Conservation (phyloP, 1,140 invertebrate species). For the Solenopsis fugax region DNA sequence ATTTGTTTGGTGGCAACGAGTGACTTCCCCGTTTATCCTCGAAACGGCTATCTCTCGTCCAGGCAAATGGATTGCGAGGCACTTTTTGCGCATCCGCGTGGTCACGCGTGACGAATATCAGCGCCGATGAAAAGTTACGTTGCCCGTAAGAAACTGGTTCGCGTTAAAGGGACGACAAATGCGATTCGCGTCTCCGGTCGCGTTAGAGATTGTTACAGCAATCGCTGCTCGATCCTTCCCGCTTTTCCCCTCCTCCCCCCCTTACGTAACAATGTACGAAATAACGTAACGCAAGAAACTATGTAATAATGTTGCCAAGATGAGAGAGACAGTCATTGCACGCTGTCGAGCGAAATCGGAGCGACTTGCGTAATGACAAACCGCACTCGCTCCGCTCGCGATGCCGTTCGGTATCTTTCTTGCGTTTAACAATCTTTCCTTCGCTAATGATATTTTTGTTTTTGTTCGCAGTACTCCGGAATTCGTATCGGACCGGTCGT, state of each 20-base stretch:
- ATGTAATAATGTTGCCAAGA: conserved; percentile 51
- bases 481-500: conserved; percentile 99
- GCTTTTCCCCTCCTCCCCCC: neutral
- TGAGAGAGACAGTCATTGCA: conserved; percentile 41
- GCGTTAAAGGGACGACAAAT: conserved; percentile 13
- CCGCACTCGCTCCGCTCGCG: conserved; percentile 9
- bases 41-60: neutral
- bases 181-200: neutral
- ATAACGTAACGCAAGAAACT: conserved; percentile 54
- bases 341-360: conserved; percentile 45
- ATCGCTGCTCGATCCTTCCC: neutral
- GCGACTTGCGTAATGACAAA: conserved; percentile 46
- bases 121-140: conserved; percentile 38
- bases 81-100: conserved; percentile 28
- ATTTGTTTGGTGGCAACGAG: neutral
- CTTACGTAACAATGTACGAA: conserved; percentile 52
- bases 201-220: conserved; percentile 47
- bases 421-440: conserved; percentile 19
- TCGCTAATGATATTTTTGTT: conserved; percentile 59
- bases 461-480: conserved; percentile 95
- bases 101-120: conserved; percentile 27
- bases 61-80: conserved; percentile 14
- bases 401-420: conserved; percentile 25
- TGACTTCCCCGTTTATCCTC: conserved; percentile 9
- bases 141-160: conserved; percentile 39